Evolutionary conservation across 2,113 vertebrate species (phyloP).

Genomic region (Capreolus pygargus): DNA sequence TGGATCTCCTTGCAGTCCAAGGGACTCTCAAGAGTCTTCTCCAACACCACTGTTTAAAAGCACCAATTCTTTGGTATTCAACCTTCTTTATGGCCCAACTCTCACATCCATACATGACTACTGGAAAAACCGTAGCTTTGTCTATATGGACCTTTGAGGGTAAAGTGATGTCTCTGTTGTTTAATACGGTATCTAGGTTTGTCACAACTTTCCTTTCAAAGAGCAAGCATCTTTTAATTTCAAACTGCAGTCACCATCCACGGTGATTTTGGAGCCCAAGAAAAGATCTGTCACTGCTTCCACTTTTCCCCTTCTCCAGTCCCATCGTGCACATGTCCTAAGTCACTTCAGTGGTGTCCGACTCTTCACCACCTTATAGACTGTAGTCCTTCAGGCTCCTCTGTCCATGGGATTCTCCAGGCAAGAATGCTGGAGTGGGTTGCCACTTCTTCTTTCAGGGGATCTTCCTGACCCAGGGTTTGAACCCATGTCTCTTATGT

Average conservation of each 20-base stretch:
- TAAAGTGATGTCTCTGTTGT: background rate
- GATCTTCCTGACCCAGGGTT: background rate
- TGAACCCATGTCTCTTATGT: background rate
- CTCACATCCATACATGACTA: background rate
- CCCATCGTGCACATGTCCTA: background rate
- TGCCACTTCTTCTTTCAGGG: background rate
- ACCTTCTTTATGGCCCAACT: background rate
- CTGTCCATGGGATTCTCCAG: background rate
- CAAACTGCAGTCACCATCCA: background rate
- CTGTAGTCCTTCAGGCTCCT: rapidly evolving
- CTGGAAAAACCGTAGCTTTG: background rate
- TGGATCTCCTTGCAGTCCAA: background rate
- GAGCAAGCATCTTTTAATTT: background rate
- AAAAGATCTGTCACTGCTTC: background rate
- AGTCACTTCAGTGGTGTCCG: background rate
- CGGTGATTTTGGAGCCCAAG: background rate
- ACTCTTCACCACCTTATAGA: background rate
- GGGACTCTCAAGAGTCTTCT: background rate
- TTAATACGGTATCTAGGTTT: background rate
- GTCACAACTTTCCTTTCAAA: background rate
- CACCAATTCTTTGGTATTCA: background rate
- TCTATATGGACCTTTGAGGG: background rate
- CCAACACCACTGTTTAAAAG: background rate
- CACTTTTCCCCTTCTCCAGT: background rate
- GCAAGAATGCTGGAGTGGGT: background rate